A percentile compares a stretch with the other conserved stretches of the same genome.
These are phyloP conservation scores for Notodonta ziczac DNA, from an alignment of 2,888 invertebrate species.

Conservation along the genomic window DNA sequence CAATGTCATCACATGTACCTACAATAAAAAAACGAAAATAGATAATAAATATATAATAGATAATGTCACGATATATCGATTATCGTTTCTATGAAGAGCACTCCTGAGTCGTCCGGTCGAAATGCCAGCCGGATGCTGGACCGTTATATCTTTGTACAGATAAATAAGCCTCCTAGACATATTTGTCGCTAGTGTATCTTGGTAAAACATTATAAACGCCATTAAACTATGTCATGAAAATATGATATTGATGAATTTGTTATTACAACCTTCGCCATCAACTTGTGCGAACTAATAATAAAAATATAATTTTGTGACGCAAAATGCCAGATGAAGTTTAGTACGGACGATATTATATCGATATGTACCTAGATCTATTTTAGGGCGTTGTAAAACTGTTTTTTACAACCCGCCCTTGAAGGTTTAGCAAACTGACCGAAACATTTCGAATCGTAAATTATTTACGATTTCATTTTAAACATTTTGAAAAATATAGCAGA, in stretches of 20 bases:
- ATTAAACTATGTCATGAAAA: slow-evolving; percentile 4
- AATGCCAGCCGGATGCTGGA: too few species aligned
- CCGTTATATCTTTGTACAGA: too few species aligned
- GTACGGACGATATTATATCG: slow-evolving; percentile 56
- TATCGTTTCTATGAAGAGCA: too few species aligned
- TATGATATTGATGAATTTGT: slow-evolving; percentile 28
- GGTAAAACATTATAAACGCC: too few species aligned
- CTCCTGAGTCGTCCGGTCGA: too few species aligned
- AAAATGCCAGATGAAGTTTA: slow-evolving; percentile 52
- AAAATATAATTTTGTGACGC: slow-evolving; percentile 59
- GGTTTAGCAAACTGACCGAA: slow-evolving; percentile 54
- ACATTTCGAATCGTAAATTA: slow-evolving; percentile 60
- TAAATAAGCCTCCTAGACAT: too few species aligned
- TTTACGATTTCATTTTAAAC: slow-evolving; percentile 54
- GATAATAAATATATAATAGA: too few species aligned
- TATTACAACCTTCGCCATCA: slow-evolving; percentile 43
- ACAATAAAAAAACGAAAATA: too few species aligned
- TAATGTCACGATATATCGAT: too few species aligned
- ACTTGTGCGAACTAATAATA: slow-evolving; percentile 46
- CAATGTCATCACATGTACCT: too few species aligned
- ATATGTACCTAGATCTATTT: slow-evolving; percentile 60
- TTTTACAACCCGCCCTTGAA: slow-evolving; percentile 68
- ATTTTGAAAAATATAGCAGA: slow-evolving; percentile 52
- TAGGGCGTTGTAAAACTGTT: slow-evolving; percentile 68
- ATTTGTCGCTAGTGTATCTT: too few species aligned